These are phyloP conservation scores for Erythrolamprus reginae DNA, from an alignment of 2,113 vertebrate genomes.

Conservation along the genomic window DNA sequence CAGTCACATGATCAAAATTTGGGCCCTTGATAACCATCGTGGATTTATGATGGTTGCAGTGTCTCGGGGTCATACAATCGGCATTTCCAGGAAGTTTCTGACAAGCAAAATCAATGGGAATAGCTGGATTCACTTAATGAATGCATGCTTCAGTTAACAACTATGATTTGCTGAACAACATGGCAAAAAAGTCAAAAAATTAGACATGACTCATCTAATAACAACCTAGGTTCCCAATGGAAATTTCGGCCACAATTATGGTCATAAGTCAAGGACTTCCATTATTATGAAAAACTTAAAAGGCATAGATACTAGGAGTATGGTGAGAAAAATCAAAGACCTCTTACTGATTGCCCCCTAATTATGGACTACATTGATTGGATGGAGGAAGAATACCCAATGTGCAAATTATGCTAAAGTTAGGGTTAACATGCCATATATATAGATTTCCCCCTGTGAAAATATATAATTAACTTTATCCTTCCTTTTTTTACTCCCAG, in stretches of 20 bases:
- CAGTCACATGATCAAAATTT: neutral
- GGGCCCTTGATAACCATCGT: neutral
- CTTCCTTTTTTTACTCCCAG: neutral
- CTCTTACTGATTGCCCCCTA: neutral
- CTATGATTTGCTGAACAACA: neutral
- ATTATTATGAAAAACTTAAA: neutral
- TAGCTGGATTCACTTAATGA: neutral
- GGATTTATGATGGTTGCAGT: neutral
- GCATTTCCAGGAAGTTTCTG: neutral
- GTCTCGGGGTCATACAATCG: neutral
- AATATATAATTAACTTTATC: neutral
- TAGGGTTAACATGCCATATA: neutral
- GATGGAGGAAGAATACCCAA: neutral
- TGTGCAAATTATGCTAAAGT: neutral
- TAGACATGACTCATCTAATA: neutral
- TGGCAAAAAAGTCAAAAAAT: neutral
- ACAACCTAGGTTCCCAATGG: neutral
- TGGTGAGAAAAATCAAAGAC: neutral
- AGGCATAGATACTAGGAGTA: neutral
- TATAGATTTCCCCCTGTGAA: neutral
- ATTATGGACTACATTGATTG: neutral
- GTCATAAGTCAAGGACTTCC: neutral
- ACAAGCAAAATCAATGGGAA: neutral
- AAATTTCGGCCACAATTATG: neutral
- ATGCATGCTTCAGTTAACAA: neutral